Evolutionary conservation across 2,797 vertebrate genomes (phyloP), one percentile per base, ranked within the genome.

Genomic region (Anabas testudineus): DNA sequence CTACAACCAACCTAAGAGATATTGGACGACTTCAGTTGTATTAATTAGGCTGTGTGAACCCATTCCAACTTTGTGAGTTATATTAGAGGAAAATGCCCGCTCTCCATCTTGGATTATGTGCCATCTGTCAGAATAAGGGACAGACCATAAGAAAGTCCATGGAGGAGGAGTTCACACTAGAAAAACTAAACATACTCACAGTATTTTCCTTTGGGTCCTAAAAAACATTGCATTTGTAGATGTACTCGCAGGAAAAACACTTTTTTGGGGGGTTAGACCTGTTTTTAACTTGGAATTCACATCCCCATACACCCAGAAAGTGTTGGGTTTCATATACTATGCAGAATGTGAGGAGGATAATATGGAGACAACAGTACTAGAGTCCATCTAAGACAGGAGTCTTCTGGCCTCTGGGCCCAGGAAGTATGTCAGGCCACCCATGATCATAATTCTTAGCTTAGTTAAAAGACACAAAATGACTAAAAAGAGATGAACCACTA

Each of bases 1-100:
- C 30, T 53, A 54, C 66, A 54, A 21, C 19, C 63, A 60, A 67
- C 57, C 69, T 47, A 55, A 46, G 74, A 52, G 73, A 64, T 26
- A 58, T 48, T 16, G 16, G 61, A 69, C 3, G 16, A 36, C 59
- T 62, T 65, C 57, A 71, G 68, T 69, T 52, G 66, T 51, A 41
- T 53, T 49, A 41, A 62, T 47, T 61, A 48, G 47, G n/a, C 68
- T 22, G 57, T 4, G 45, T 26, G 7, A 52, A 52, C 26, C 46
- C 58, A 43, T 13, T 67, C 53, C 36, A 12, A 14, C 22, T 59
- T 37, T 24, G 37, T 76, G 41, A 37, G 58, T n/a, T 12, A 7
- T 10, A n/a, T 62, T 13, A 53, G 57, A 61, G 7, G 22, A 22
- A 55, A 48, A 59, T 46, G 16, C 13, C 47, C 28, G 10, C 6